These are phyloP conservation scores for Pelodytes ibericus DNA, from an alignment of 2,797 vertebrate genomes.

Conservation along the genomic window DNA sequence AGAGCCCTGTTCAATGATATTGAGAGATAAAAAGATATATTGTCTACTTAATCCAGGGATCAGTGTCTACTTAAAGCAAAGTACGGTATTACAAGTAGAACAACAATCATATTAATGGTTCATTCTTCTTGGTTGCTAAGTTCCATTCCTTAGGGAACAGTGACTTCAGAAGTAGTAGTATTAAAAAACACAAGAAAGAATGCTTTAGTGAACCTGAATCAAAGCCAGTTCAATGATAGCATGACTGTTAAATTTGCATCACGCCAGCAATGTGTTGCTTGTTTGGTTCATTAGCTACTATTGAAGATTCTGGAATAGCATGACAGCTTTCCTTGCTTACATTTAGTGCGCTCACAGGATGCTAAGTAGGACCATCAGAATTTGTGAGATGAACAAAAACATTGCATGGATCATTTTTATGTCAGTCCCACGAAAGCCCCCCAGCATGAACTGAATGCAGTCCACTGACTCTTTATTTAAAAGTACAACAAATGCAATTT, in stretches of 20 bases:
- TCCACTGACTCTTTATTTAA: neutral
- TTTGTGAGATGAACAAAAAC: conserved; percentile 18
- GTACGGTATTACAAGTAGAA: neutral
- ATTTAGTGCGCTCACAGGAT: conserved; percentile 26
- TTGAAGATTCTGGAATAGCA: conserved; percentile 41
- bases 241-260: conserved; percentile 46
- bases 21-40: too few relatives aligned
- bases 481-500: too few relatives aligned
- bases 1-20: too few relatives aligned
- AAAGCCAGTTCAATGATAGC: conserved; percentile 39
- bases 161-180: conserved; percentile 1
- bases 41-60: too few relatives aligned
- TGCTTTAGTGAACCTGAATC: conserved; percentile 39
- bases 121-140: neutral
- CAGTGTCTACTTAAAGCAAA: neutral
- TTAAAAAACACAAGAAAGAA: conserved; percentile 24
- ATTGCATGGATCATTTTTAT: conserved; percentile 34
- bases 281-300: conserved; percentile 49
- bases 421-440: neutral
- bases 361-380: conserved; percentile 32
- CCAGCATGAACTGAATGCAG: neutral
- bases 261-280: conserved; percentile 44
- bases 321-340: conserved; percentile 40
- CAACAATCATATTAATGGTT: conserved; percentile 2
- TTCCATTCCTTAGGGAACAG: conserved; percentile 16